Evolutionary conservation across 2,113 vertebrate species (phyloP).

Genomic region (Etheostoma cragini): DNA sequence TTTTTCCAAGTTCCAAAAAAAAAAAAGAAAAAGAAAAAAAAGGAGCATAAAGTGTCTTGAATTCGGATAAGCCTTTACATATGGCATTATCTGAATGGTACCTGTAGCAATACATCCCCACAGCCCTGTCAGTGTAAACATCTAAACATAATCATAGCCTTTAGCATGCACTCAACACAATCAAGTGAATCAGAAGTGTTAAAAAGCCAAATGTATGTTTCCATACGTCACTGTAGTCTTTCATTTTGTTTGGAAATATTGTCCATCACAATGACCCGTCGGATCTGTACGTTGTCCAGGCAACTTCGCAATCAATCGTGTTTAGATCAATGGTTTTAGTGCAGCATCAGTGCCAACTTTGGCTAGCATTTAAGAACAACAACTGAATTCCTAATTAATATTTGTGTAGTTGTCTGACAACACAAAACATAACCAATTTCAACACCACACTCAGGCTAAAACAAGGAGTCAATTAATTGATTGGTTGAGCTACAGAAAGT

Average conservation of each 20-base stretch:
- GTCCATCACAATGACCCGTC: not conserved
- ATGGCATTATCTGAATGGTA: constrained; percentile 4
- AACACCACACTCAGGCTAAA: not conserved
- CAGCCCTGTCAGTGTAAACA: constrained; percentile 2
- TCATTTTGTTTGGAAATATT: not conserved
- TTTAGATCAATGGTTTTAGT: not conserved
- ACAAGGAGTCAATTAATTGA: not conserved
- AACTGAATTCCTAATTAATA: not conserved
- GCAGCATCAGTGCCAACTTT: not conserved
- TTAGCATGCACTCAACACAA: not conserved
- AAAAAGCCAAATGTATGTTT: not conserved
- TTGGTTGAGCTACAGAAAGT: too few species aligned
- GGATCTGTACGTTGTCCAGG: not conserved
- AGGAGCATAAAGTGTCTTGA: not conserved
- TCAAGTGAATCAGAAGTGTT: not conserved
- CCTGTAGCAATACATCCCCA: constrained; percentile 14
- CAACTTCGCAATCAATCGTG: not conserved
- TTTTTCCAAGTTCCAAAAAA: not conserved
- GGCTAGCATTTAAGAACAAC: not conserved
- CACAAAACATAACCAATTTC: too few species aligned
- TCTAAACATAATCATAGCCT: not conserved
- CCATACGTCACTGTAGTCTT: too few species aligned
- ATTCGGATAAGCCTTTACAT: constrained; percentile 14
- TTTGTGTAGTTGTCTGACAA: not conserved
- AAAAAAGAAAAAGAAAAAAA: not conserved